Conservation (phyloP, 2,888 invertebrate species). For the Hemithea aestivaria region DNA sequence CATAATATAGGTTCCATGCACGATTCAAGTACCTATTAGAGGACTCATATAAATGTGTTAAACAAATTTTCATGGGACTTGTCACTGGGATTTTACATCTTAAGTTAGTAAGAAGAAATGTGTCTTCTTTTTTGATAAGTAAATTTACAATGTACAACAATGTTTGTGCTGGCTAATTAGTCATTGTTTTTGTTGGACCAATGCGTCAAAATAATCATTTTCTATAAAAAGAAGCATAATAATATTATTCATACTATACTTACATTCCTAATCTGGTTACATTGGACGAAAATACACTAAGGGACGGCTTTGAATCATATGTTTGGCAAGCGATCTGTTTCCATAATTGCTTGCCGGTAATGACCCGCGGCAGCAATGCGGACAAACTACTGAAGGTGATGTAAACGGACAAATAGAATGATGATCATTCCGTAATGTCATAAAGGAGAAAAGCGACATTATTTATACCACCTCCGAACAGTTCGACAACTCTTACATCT, state of each 20-base stretch:
- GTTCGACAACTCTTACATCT: too few species aligned
- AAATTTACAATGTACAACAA: too few species aligned
- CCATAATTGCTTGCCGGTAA: constrained; percentile 48
- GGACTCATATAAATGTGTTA: too few species aligned
- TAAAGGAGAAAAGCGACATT: too few species aligned
- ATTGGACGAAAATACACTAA: constrained; percentile 49
- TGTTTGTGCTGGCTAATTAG: too few species aligned
- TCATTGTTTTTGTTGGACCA: not conserved
- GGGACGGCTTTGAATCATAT: constrained; percentile 52
- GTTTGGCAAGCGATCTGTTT: constrained; percentile 58
- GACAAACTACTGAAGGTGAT: constrained; percentile 23
- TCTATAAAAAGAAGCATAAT: constrained; percentile 18
- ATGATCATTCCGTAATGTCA: constrained; percentile 14
- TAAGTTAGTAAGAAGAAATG: too few species aligned
- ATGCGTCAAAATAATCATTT: constrained; percentile 19
- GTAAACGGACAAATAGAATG: constrained; percentile 31
- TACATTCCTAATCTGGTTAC: constrained; percentile 48
- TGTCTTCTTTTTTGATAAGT: too few species aligned
- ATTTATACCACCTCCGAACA: too few species aligned
- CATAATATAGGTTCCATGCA: too few species aligned
- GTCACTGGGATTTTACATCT: too few species aligned
- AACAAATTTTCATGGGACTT: too few species aligned
- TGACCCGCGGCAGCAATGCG: constrained; percentile 38
- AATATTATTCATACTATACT: constrained; percentile 22
- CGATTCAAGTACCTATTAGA: too few species aligned